Base-by-base conservation (phyloP, 1,140 invertebrate genomes). In the Microplitis demolitor region DNA sequence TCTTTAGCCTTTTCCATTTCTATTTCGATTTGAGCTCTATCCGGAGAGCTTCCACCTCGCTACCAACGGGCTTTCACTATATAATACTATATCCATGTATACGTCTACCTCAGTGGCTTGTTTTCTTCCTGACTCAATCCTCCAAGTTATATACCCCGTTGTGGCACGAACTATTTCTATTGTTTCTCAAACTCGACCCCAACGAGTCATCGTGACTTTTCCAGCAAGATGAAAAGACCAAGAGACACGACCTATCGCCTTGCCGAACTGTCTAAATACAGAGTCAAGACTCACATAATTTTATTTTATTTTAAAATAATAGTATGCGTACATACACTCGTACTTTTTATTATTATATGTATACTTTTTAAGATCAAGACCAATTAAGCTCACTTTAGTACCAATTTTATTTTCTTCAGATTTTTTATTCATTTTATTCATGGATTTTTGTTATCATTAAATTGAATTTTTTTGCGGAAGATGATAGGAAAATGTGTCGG, bases 131-230 rank as follows among this genome's bases (percentile, higher is more conserved):
- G n/a, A 66, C 56, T 67, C 64, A 56, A 56, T 61, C 56, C 71
- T 68, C 56, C 67, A 58, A 63, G 67, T 73, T 72, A 69, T 62
- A 51, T 69, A 35, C 61, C 56, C 34, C 54, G 54, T 66, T 60
- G 69, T 54, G 68, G 56, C 68, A 67, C 67, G 34, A 69, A 66
- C 70, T 74, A 71, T 62, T 39, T 54, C 68, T n/a, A 74, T 70
- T 66, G 68, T 66, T 63, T 71, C 5, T 58, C 56, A 5, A 45
- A 45, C 39, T 45, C 39, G 39, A 45, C 39, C 5, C 11, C 39
- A 45, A 45, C 6, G 14, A 58, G 56, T 16, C 16, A 31, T 24
- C 5, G 56, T 11, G 56, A 54, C 16, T 31, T 58, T 24, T 24
- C 24, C 24, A 24, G 24, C 24, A 58, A 9, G 16, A 16, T 58